These are phyloP conservation scores for Agrochola circellaris DNA, from an alignment of 2,888 invertebrate species.

Conservation along the genomic window DNA sequence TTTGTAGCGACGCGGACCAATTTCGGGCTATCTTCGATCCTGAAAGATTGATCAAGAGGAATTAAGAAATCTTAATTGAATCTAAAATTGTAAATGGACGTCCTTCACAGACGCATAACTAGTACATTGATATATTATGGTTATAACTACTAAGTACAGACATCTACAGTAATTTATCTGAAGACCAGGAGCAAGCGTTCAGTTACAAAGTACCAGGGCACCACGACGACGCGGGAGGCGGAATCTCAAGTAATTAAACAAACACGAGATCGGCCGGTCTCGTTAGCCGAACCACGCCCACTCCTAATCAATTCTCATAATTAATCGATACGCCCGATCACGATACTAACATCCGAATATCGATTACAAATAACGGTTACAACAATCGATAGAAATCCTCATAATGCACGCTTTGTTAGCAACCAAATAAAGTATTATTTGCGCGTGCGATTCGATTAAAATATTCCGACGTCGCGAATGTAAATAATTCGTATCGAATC, in stretches of 20 bases:
- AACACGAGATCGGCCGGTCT: constrained; percentile 84
- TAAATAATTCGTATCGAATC: constrained; percentile 73
- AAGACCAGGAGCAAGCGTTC: constrained; percentile 76
- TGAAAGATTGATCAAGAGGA: not conserved
- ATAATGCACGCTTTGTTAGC: constrained; percentile 60
- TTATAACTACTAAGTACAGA: constrained; percentile 12
- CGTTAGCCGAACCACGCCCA: constrained; percentile 82
- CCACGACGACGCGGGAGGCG: constrained; percentile 73
- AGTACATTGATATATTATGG: constrained; percentile 11
- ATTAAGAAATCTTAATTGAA: not conserved
- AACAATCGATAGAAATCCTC: constrained; percentile 64
- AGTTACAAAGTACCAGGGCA: constrained; percentile 63
- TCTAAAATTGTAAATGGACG: not conserved
- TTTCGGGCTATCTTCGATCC: not conserved
- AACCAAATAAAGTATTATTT: constrained; percentile 53
- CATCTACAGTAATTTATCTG: constrained; percentile 56
- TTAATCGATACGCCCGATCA: constrained; percentile 79
- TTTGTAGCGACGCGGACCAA: not conserved
- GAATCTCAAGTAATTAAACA: constrained; percentile 83
- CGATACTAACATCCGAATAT: constrained; percentile 73
- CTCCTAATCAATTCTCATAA: constrained; percentile 85
- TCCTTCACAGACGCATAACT: not conserved
- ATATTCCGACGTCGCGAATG: constrained; percentile 65
- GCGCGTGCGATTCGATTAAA: constrained; percentile 67
- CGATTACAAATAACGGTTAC: constrained; percentile 74